Percentiles rank a stretch among this genome's conserved stretches.
These are phyloP conservation scores for Danio albolineatus DNA, from an alignment of 2,797 vertebrate genomes.

Conservation along the genomic window DNA sequence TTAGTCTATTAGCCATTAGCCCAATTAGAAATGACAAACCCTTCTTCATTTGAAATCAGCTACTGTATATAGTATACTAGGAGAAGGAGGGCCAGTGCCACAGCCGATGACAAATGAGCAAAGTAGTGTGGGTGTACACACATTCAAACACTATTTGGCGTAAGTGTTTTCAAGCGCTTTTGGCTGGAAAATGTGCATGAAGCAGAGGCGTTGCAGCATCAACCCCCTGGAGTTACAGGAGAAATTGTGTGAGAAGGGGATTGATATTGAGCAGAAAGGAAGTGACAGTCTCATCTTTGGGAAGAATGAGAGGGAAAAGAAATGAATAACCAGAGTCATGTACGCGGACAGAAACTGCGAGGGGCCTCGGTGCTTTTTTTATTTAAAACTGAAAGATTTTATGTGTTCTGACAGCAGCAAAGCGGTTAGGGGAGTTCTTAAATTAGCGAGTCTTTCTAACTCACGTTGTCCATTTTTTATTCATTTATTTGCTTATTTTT, in stretches of 20 bases:
- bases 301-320: constrained; percentile 68
- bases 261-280: constrained; percentile 78
- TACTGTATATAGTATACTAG: neutral
- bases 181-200: constrained; percentile 80
- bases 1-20: neutral
- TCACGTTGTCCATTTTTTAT: neutral
- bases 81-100: neutral
- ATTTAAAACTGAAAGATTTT: constrained; percentile 10
- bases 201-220: constrained; percentile 76
- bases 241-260: constrained; percentile 73
- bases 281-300: constrained; percentile 81
- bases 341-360: constrained; percentile 51
- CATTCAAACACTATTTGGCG: constrained; percentile 76
- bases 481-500: constrained; percentile 29
- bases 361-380: constrained; percentile 10
- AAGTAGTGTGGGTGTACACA: constrained; percentile 38
- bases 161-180: constrained; percentile 76
- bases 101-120: constrained; percentile 16
- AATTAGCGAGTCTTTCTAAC: constrained; percentile 4
- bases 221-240: constrained; percentile 74
- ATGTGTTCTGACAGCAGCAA: constrained; percentile 23
- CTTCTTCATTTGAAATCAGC: neutral
- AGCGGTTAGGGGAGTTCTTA: neutral
- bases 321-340: constrained; percentile 72
- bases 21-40: neutral